phyloP scores from a whole-genome alignment of 2,888 invertebrate species.

The Lasioglossum malachurum region DNA sequence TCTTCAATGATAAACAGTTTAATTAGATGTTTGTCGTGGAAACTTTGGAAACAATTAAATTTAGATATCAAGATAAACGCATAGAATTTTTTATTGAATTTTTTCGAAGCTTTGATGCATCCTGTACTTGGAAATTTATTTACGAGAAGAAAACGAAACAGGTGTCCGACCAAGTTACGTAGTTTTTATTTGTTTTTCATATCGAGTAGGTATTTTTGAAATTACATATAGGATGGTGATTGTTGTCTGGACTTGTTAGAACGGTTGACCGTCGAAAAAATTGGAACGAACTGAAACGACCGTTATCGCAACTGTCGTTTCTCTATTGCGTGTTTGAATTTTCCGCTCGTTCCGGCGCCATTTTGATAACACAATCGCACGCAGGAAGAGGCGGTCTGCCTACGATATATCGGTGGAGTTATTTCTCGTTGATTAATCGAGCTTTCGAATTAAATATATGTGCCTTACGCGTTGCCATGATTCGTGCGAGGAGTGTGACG shows the following conservation, averaged over 20 bases:
- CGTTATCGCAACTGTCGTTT: background rate
- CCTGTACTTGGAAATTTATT: background rate
- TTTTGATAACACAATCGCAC: constrained; percentile 31
- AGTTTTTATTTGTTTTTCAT: background rate
- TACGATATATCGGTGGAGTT: background rate
- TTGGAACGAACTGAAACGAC: background rate
- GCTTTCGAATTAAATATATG: background rate
- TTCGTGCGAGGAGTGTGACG: background rate
- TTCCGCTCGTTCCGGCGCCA: constrained; percentile 35
- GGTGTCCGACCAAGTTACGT: background rate
- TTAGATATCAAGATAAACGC: background rate
- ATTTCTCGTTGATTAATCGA: background rate
- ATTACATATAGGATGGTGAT: constrained; percentile 5
- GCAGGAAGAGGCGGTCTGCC: constrained; percentile 14
- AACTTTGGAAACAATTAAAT: background rate
- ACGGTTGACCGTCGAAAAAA: background rate
- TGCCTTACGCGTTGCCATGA: background rate
- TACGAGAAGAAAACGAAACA: background rate
- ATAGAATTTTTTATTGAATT: background rate
- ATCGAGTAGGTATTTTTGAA: background rate
- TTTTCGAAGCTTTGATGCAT: background rate
- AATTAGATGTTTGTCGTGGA: background rate
- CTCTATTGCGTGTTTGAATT: constrained; percentile 23
- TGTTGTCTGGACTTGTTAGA: background rate
- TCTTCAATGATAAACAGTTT: background rate